Conservation (phyloP, 1,140 invertebrate species). For the Macrotrachela quadricornifera region DNA sequence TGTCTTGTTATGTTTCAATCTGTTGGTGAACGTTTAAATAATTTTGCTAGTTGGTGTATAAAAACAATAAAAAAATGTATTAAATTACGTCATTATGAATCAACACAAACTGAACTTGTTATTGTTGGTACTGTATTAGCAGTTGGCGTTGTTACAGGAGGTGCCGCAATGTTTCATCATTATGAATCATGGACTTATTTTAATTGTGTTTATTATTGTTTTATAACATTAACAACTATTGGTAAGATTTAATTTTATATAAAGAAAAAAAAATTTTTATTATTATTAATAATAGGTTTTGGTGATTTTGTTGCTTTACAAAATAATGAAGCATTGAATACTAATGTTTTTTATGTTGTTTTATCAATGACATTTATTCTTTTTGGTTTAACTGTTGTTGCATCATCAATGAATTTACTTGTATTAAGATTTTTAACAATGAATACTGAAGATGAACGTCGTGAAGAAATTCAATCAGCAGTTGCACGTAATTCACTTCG, state of each 20-base stretch:
- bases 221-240: conserved; percentile 20
- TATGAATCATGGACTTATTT: conserved; percentile 17
- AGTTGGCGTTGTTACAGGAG: conserved; percentile 8
- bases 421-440: conserved; percentile 97
- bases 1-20: conserved; percentile 95
- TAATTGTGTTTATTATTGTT: conserved; percentile 14
- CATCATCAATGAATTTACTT: conserved; percentile 86
- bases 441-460: conserved; percentile 79
- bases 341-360: conserved; percentile 50
- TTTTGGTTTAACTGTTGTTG: conserved; percentile 94
- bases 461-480: conserved; percentile 40
- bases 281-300: conserved; percentile 10
- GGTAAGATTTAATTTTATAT: not conserved
- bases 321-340: not conserved
- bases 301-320: conserved; percentile 9
- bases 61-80: conserved; percentile 58
- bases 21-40: conserved; percentile 85
- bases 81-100: conserved; percentile 26
- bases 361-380: conserved; percentile 96
- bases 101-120: conserved; percentile 12
- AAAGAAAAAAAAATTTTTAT: conserved; percentile 14
- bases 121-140: conserved; percentile 7
- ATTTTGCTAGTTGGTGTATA: conserved; percentile 57
- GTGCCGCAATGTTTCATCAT: conserved; percentile 5
- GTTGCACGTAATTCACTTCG: not conserved